Percentiles rank a stretch among this genome's conserved stretches.
These are phyloP conservation scores for Petrocephalus schoutedeni DNA, from an alignment of 2,797 vertebrate genomes.

Conservation along the genomic window DNA sequence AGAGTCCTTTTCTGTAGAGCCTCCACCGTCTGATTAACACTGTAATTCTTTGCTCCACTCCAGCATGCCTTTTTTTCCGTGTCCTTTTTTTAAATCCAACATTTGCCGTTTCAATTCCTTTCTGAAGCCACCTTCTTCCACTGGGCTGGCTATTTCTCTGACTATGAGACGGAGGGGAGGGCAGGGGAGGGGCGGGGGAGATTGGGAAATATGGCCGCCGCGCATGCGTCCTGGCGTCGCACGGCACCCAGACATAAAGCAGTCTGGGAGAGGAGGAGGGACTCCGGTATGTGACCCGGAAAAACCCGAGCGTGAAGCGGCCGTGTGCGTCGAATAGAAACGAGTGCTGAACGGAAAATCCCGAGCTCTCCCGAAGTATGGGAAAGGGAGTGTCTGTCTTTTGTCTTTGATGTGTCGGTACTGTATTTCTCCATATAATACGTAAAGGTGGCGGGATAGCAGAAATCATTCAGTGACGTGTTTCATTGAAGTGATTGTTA, in stretches of 20 bases:
- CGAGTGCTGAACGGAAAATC: constrained; percentile 15
- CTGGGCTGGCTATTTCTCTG: constrained; percentile 28
- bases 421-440: background rate
- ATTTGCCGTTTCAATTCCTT: constrained; percentile 66
- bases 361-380: background rate
- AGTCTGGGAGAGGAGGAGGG: constrained; percentile 52
- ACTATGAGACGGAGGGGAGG: constrained; percentile 38
- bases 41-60: constrained; percentile 41
- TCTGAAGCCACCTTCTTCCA: constrained; percentile 27
- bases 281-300: constrained; percentile 26
- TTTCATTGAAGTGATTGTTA: background rate
- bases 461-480: background rate
- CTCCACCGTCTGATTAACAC: constrained; percentile 16
- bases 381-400: background rate
- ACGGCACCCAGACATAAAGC: constrained; percentile 75
- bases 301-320: constrained; percentile 21
- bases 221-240: constrained; percentile 53
- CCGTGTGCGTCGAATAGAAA: constrained; percentile 16
- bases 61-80: constrained; percentile 14
- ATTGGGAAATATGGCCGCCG: constrained; percentile 57
- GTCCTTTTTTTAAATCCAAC: constrained; percentile 27
- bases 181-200: constrained; percentile 36
- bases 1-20: constrained; percentile 34
- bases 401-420: background rate
- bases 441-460: background rate